A percentile compares a stretch with the other conserved stretches of the same genome.
Evolutionary conservation across 2,797 vertebrate species (phyloP).

Genomic region (Tauraco hartlaubi): DNA sequence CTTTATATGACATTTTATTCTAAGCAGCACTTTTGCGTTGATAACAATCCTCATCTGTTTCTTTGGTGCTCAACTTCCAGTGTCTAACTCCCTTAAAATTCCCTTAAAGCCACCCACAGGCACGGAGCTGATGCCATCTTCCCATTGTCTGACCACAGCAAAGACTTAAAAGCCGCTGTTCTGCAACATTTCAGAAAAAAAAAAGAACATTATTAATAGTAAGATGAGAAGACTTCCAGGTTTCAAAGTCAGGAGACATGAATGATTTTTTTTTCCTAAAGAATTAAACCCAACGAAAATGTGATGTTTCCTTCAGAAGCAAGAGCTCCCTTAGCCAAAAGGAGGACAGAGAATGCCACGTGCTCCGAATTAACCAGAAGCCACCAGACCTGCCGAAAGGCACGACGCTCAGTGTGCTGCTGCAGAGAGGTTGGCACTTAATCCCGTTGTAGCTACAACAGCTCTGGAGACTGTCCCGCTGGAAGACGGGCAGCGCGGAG

Average conservation of each 20-base stretch:
- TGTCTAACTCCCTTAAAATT: not conserved
- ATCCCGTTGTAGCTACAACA: not conserved
- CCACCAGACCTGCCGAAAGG: not conserved
- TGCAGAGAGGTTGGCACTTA: not conserved
- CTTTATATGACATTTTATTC: not conserved
- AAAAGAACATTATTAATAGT: not conserved
- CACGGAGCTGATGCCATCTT: not conserved
- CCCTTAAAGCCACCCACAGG: not conserved
- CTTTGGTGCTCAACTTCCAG: not conserved
- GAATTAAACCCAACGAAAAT: slow-evolving; percentile 7
- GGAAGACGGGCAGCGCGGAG: fast-evolving
- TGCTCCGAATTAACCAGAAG: not conserved
- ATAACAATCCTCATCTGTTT: not conserved
- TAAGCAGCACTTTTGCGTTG: not conserved
- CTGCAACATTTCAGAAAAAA: not conserved
- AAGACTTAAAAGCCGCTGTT: slow-evolving; percentile 24
- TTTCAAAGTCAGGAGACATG: slow-evolving; percentile 23
- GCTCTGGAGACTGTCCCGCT: not conserved
- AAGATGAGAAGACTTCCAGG: slow-evolving; percentile 10
- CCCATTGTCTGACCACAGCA: not conserved
- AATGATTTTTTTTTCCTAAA: slow-evolving; percentile 33
- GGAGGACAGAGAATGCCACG: not conserved
- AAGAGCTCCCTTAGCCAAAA: not conserved
- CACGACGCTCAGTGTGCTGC: not conserved
- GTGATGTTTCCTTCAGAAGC: not conserved